phyloP scores from a whole-genome alignment of 2,888 invertebrate genomes.

The Meandrusa payeni region DNA sequence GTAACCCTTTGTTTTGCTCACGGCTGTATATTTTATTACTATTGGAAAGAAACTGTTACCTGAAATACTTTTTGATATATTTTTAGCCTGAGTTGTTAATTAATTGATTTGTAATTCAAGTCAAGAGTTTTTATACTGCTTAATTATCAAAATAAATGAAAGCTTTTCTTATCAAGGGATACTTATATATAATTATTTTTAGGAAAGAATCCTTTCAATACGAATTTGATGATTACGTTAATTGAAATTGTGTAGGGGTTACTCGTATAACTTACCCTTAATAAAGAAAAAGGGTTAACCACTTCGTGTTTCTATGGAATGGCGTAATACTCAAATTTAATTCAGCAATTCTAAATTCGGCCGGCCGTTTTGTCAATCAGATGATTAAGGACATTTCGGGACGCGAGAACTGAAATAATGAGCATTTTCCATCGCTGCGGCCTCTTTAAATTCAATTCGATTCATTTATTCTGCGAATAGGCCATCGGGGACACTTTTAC shows the following conservation, averaged over 20 bases:
- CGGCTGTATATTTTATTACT: no score
- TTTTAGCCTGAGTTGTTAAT: no score
- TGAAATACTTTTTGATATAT: no score
- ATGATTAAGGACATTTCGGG: conserved; percentile 20
- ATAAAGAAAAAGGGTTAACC: conserved; percentile 21
- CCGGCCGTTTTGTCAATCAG: conserved; percentile 21
- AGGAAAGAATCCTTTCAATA: no score
- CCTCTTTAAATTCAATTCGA: conserved; percentile 24
- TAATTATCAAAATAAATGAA: no score
- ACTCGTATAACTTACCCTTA: conserved; percentile 13
- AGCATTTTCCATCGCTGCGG: conserved; percentile 22
- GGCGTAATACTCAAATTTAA: conserved; percentile 16
- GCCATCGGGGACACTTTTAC: conserved; percentile 19
- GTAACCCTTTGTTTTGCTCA: no score
- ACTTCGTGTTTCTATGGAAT: neutral
- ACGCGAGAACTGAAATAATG: conserved; percentile 21
- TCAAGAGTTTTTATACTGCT: no score
- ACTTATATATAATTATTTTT: no score
- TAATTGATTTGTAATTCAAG: no score
- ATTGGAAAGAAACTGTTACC: no score
- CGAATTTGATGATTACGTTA: conserved; percentile 5
- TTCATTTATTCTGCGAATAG: conserved; percentile 22
- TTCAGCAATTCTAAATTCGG: conserved; percentile 17
- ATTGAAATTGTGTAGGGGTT: conserved; percentile 14
- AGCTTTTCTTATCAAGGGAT: no score